Conservation (phyloP, 2,797 vertebrate genomes). For the Tragelaphus oryx region DNA sequence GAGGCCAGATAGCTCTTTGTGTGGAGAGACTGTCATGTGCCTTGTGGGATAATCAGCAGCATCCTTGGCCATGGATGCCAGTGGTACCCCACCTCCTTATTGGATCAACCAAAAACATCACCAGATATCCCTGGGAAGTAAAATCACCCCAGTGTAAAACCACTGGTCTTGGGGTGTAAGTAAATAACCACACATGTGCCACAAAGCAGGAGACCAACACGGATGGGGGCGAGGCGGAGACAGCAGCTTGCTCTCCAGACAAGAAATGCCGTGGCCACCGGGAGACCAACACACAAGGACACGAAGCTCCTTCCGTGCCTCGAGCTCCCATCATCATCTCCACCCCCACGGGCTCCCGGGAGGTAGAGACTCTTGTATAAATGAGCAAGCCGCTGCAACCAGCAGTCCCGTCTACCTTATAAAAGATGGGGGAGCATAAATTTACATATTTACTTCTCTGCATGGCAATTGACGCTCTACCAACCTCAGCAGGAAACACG, state of each 20-base stretch:
- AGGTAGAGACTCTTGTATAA: not conserved
- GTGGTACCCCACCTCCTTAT: not conserved
- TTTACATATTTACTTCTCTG: not conserved
- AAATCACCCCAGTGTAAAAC: not conserved
- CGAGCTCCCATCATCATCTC: not conserved
- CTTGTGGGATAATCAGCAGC: not conserved
- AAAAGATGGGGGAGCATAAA: not conserved
- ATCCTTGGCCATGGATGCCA: not conserved
- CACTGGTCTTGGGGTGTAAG: not conserved
- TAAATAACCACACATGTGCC: not conserved
- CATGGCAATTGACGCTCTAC: not conserved
- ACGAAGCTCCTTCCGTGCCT: not conserved
- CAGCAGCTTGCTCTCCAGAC: not conserved
- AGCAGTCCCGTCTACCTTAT: not conserved
- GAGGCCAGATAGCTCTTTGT: not conserved
- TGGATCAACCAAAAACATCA: not conserved
- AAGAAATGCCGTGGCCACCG: not conserved
- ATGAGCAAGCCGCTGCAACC: not conserved
- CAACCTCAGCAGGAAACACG: slow-evolving; percentile 38
- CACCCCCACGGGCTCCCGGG: not conserved
- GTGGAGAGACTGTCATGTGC: not conserved
- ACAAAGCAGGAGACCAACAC: not conserved
- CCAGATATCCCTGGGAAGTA: not conserved
- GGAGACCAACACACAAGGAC: accelerated
- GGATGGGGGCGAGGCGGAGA: accelerated